These are phyloP conservation scores for Cryptomyrus ogoouensis DNA, from an alignment of 2,113 vertebrate species.

Conservation along the genomic window DNA sequence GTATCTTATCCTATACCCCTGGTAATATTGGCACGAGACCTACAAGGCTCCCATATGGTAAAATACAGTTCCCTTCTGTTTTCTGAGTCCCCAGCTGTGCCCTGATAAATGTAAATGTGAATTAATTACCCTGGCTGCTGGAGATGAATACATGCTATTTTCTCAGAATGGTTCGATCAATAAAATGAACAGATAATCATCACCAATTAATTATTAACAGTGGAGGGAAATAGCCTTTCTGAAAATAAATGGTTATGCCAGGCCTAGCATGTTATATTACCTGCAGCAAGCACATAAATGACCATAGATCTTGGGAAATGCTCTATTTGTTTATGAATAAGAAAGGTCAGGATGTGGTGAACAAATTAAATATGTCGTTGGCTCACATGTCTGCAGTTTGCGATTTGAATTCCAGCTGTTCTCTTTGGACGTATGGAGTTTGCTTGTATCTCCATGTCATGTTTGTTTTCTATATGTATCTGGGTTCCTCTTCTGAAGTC, in stretches of 20 bases:
- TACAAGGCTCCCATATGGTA: neutral
- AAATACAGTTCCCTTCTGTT: neutral
- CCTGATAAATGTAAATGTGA: slow-evolving; percentile 17
- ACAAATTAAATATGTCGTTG: neutral
- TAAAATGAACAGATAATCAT: slow-evolving; percentile 21
- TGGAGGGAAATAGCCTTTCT: neutral
- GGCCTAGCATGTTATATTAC: neutral
- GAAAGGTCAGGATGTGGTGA: neutral
- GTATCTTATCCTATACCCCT: neutral
- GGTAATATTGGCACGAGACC: neutral
- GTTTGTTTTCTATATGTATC: neutral
- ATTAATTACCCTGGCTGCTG: slow-evolving; percentile 10
- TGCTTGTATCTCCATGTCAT: neutral
- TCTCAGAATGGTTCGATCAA: slow-evolving; percentile 16
- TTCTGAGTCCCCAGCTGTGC: slow-evolving; percentile 14
- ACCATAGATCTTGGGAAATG: neutral
- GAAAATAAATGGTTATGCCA: neutral
- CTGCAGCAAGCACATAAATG: neutral
- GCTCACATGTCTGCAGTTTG: neutral
- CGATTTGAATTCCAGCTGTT: neutral
- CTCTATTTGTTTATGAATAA: slow-evolving; percentile 2
- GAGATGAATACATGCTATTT: slow-evolving; percentile 14
- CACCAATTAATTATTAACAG: slow-evolving; percentile 24
- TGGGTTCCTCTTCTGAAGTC: neutral
- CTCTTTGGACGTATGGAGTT: neutral